Percentiles rank a stretch among this genome's conserved stretches.
Conservation (phyloP, 2,888 invertebrate genomes). For the Blastobasis adustella region DNA sequence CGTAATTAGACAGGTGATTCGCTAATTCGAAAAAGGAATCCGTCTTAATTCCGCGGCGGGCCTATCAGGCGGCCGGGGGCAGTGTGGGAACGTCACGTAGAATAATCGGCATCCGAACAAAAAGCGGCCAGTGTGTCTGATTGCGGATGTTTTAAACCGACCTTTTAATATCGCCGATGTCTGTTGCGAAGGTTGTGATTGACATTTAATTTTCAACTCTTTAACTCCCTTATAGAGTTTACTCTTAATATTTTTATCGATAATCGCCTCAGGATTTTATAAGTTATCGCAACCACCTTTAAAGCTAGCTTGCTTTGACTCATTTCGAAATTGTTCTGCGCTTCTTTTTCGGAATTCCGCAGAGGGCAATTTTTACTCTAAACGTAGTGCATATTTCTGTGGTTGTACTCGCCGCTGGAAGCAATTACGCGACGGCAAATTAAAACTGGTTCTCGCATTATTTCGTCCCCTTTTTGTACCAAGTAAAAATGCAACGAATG, state of each 20-base stretch:
- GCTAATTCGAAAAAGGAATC: slow-evolving; percentile 67
- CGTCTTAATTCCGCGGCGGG: slow-evolving; percentile 47
- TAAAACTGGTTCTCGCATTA: slow-evolving; percentile 7
- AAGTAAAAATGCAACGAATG: not conserved
- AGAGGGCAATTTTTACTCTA: slow-evolving; percentile 4
- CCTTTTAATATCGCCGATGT: slow-evolving; percentile 33
- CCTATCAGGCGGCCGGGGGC: slow-evolving; percentile 33
- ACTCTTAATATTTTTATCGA: slow-evolving; percentile 8
- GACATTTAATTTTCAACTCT: slow-evolving; percentile 36
- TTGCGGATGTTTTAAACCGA: slow-evolving; percentile 35
- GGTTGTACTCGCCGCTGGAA: not conserved
- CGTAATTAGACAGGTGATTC: slow-evolving; percentile 72
- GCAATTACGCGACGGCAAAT: slow-evolving; percentile 5
- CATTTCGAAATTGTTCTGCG: not conserved
- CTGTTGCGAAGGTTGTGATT: slow-evolving; percentile 35
- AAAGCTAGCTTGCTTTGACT: not conserved
- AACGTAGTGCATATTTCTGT: slow-evolving; percentile 9
- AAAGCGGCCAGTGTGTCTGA: slow-evolving; percentile 38
- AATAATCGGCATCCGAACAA: slow-evolving; percentile 61
- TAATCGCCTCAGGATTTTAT: slow-evolving; percentile 8
- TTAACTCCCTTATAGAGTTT: slow-evolving; percentile 15
- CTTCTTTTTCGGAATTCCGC: slow-evolving; percentile 6
- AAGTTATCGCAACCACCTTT: slow-evolving; percentile 1
- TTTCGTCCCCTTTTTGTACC: too few relatives aligned
- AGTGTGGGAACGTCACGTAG: slow-evolving; percentile 72